Conservation (phyloP, 30 jellyfish, hydroid and myxozoan genomes). For the Clytia hemisphaerica region DNA sequence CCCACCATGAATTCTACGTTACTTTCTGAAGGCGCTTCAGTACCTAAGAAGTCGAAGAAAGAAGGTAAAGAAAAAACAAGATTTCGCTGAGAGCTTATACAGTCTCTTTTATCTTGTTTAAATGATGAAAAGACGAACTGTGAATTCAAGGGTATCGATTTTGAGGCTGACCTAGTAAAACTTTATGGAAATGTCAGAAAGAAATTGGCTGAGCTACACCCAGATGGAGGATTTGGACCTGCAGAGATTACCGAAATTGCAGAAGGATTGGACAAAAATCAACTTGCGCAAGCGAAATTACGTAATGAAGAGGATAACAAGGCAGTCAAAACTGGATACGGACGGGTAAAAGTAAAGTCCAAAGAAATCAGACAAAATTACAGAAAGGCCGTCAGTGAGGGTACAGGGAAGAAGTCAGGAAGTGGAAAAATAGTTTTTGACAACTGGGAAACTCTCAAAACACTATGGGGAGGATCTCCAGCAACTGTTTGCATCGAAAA, state of each 20-base stretch:
- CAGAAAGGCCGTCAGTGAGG: conserved; percentile 36
- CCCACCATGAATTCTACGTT: no score
- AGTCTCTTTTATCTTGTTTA: no score
- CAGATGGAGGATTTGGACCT: conserved; percentile 41
- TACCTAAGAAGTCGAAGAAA: no score
- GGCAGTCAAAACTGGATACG: conserved; percentile 34
- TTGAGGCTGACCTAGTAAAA: conserved; percentile 41
- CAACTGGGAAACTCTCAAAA: conserved; percentile 32
- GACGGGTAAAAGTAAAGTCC: conserved; percentile 18
- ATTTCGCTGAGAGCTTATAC: no score
- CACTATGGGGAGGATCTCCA: conserved; percentile 43
- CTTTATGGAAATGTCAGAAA: conserved; percentile 31
- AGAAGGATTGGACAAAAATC: conserved; percentile 17
- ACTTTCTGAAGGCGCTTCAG: no score
- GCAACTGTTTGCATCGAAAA: not conserved
- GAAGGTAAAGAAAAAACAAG: no score
- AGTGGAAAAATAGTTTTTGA: conserved; percentile 20
- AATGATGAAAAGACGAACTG: conserved; percentile 17
- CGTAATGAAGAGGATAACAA: conserved; percentile 12
- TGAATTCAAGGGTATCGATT: conserved; percentile 33
- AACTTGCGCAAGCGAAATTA: conserved; percentile 5
- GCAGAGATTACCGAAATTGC: conserved; percentile 7
- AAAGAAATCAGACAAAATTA: conserved; percentile 5
- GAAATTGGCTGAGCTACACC: conserved; percentile 30
- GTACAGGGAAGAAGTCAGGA: conserved; percentile 34